phyloP scores from a whole-genome alignment of 2,113 vertebrate species.

The Proteles cristata region DNA sequence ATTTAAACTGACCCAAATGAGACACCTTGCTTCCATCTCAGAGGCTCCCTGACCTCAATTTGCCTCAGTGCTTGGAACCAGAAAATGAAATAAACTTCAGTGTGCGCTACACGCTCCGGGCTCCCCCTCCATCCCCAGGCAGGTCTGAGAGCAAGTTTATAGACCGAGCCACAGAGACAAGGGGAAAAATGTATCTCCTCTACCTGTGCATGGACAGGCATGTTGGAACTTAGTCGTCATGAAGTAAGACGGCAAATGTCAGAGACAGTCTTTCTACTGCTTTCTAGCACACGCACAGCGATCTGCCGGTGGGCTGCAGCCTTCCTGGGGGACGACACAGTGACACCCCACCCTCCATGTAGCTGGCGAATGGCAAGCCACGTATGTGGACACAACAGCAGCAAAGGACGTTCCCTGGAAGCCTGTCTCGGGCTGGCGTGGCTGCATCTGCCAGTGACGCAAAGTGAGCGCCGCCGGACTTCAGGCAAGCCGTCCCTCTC shows the following conservation, averaged over 20 bases:
- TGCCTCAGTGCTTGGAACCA: neutral
- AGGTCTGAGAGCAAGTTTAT: neutral
- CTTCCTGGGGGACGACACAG: neutral
- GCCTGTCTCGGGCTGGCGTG: neutral
- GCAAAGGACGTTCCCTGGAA: rapidly evolving
- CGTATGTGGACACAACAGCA: rapidly evolving
- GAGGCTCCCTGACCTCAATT: conserved; percentile 47
- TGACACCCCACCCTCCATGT: rapidly evolving
- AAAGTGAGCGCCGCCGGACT: too few species aligned
- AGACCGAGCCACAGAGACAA: neutral
- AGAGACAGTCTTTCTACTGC: neutral
- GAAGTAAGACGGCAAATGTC: neutral
- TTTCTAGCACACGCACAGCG: rapidly evolving
- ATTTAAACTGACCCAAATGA: conserved; percentile 68
- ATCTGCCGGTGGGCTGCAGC: neutral
- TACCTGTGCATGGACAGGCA: neutral
- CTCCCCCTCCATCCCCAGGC: neutral
- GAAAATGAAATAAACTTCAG: neutral
- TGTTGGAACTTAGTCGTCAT: neutral
- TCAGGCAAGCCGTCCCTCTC: neutral
- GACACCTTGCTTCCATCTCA: neutral
- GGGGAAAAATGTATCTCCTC: neutral
- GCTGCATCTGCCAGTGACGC: rapidly evolving
- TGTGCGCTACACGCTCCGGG: neutral
- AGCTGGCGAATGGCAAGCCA: neutral